Evolutionary conservation across 2,113 vertebrate genomes (phyloP), one percentile per base, ranked within the genome.

Genomic region (Mastomys natalensis): DNA sequence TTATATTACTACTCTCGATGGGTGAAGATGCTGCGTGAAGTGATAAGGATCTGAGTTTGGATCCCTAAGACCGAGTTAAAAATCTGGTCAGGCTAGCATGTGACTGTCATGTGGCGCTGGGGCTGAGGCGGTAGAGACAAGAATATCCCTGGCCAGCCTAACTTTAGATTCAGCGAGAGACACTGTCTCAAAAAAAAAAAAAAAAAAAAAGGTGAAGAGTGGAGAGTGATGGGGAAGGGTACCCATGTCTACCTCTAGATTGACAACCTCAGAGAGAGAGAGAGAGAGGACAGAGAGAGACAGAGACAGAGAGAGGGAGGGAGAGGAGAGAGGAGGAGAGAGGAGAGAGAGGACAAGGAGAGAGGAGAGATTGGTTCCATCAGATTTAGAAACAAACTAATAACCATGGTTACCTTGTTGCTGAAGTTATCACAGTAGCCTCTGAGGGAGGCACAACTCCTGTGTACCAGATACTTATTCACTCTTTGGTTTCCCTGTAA

Each of bases 331-430:
- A 48, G 5, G 9, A 7, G 9, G 48, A 48, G 48, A 48, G 48
- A 48, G 5, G 48, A 48, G 48, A 48, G 48, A 48, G 48, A 48
- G n/a, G n/a, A n/a, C n/a, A n/a, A n/a, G n/a, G n/a, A n/a, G n/a
- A n/a, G n/a, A n/a, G n/a, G 48, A 48, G 48, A 48, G 48, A 48
- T 48, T 48, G 6, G 85, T 58, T 55, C 80, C 72, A 29, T 19
- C 37, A 86, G 7, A 66, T 73, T 93, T 85, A 58, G 48, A 73
- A 72, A 45, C 96, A 89, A 93, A 2, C 22, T 64, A 91, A 48
- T 24, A 89, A 93, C 31, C 60, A 72, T 22, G 48, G 13, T 19
- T 53, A 48, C 85, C 55, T 55, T 17, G 10, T 66, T 86, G 40
- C 34, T 73, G 24, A 80, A 55, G 74, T 72, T 66, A 37, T 48